phyloP scores from a whole-genome alignment of 2,888 invertebrate species.

The Anarsia innoxiella region DNA sequence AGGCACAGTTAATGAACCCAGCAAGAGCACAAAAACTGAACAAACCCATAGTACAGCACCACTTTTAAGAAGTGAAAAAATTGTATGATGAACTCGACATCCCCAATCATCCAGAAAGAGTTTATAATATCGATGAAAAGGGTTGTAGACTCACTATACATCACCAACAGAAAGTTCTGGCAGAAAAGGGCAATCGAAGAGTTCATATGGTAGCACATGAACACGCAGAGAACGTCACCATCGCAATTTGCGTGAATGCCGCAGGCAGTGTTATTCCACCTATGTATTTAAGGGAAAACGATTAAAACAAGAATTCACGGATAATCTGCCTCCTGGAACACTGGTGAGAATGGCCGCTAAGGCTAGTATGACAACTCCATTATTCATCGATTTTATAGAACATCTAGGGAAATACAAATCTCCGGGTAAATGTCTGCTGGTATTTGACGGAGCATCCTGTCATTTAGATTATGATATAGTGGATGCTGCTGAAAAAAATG shows the following conservation, averaged over 20 bases:
- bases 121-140: slow-evolving; percentile 20
- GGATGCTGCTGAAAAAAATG: slow-evolving; percentile 12
- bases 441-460: slow-evolving; percentile 16
- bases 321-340: slow-evolving; percentile 18
- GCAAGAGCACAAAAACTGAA: slow-evolving; percentile 22
- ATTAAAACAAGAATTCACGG: slow-evolving; percentile 13
- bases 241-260: slow-evolving; percentile 20
- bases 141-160: slow-evolving; percentile 21
- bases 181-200: slow-evolving; percentile 16
- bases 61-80: slow-evolving; percentile 20
- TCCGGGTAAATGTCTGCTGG: slow-evolving; percentile 15
- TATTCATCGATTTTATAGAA: slow-evolving; percentile 17
- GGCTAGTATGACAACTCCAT: slow-evolving; percentile 5
- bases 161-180: slow-evolving; percentile 17
- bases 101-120: slow-evolving; percentile 19
- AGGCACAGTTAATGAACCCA: slow-evolving; percentile 19
- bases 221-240: slow-evolving; percentile 19
- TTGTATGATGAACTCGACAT: slow-evolving; percentile 22
- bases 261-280: slow-evolving; percentile 17
- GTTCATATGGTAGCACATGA: slow-evolving; percentile 17
- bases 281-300: slow-evolving; percentile 17
- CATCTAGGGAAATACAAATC: slow-evolving; percentile 10
- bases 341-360: slow-evolving; percentile 14
- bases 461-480: background rate
- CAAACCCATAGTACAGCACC: slow-evolving; percentile 17